A percentile compares a stretch with the other conserved stretches of the same genome.
Conservation (phyloP, 2,888 invertebrate genomes). For the Cacoxenus indagator region DNA sequence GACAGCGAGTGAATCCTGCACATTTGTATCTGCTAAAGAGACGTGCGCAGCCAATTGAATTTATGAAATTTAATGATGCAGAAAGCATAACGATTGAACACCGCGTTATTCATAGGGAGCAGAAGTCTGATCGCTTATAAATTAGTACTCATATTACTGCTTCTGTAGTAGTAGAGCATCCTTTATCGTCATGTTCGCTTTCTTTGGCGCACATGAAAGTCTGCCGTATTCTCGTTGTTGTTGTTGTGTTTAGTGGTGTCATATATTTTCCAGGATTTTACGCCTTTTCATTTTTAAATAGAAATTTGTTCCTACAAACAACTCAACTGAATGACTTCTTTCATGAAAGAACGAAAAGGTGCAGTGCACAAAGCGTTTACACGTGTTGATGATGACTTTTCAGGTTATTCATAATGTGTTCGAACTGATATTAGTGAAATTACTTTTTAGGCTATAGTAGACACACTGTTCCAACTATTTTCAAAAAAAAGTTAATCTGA, state of each 20-base stretch:
- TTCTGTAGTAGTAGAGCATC: conserved; percentile 28
- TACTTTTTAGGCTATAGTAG: no score
- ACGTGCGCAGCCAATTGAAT: conserved; percentile 39
- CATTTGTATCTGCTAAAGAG: conserved; percentile 2
- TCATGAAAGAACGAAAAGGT: no score
- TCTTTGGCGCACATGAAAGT: conserved; percentile 46
- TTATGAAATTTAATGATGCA: conserved; percentile 57
- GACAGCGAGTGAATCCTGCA: conserved; percentile 12
- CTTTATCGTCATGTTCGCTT: background rate
- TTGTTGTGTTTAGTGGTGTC: conserved; percentile 46
- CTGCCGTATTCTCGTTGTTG: conserved; percentile 40
- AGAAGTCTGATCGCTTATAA: conserved; percentile 55
- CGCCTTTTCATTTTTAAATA: conserved; percentile 38
- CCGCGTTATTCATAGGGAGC: conserved; percentile 25
- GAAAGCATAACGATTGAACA: conserved; percentile 44
- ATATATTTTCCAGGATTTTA: conserved; percentile 57
- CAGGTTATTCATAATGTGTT: no score
- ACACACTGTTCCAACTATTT: no score
- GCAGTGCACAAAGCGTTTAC: no score
- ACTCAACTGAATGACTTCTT: conserved; percentile 20
- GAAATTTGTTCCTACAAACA: conserved; percentile 1
- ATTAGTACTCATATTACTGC: conserved; percentile 48
- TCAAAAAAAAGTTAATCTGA: no score
- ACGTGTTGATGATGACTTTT: no score
- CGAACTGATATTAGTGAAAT: no score